A percentile compares a stretch with the other conserved stretches of the same genome.
These are phyloP conservation scores for Pica pica DNA, from an alignment of 2,113 vertebrate species.

Conservation along the genomic window DNA sequence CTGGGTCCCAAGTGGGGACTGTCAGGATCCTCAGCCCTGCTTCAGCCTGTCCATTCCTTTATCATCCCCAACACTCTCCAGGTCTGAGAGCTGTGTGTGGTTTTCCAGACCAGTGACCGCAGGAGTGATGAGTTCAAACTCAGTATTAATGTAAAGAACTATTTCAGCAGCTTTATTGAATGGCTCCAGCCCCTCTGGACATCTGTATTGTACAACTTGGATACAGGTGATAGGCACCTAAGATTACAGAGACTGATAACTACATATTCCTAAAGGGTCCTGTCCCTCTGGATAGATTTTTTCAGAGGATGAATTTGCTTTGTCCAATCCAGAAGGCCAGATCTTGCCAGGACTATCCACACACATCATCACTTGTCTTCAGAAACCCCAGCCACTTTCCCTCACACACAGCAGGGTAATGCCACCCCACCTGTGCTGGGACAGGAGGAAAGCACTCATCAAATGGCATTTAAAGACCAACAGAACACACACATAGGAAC, in stretches of 20 bases:
- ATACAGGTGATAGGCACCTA: constrained; percentile 48
- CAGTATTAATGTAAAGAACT: constrained; percentile 40
- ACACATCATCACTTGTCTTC: neutral
- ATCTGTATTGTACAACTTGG: constrained; percentile 33
- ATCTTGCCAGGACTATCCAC: neutral
- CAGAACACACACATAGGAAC: accelerated
- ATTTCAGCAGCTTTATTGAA: constrained; percentile 47
- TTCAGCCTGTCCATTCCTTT: neutral
- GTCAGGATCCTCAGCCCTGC: neutral
- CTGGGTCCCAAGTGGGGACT: neutral
- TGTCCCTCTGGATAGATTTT: constrained; percentile 39
- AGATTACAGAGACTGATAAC: constrained; percentile 46
- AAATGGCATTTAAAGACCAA: neutral
- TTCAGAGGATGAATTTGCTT: constrained; percentile 36
- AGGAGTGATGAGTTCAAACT: neutral
- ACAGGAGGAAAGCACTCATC: neutral
- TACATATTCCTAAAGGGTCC: neutral
- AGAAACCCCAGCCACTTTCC: neutral
- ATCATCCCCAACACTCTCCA: accelerated
- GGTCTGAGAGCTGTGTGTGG: neutral
- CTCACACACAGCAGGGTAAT: neutral
- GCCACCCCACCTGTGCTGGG: neutral
- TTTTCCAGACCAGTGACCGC: neutral
- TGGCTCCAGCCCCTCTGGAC: neutral
- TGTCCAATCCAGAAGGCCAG: neutral